Evolutionary conservation across 2,888 invertebrate species (phyloP).

Genomic region (Hyposoter didymator): DNA sequence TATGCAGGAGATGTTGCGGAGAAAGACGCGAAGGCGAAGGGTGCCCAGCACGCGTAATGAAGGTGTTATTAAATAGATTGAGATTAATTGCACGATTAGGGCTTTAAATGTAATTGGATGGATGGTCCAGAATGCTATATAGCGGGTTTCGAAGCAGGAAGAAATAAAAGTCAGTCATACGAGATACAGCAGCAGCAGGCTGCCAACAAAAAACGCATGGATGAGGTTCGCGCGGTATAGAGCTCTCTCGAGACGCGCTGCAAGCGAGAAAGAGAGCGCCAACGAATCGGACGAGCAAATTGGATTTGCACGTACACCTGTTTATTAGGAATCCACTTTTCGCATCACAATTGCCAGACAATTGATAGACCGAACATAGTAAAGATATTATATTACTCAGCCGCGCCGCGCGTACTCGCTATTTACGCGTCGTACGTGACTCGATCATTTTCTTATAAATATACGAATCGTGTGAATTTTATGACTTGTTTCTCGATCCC

Average conservation of each 20-base stretch:
- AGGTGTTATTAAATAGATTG: conserved; percentile 83
- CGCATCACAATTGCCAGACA: conserved; percentile 58
- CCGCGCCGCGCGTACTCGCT: not conserved
- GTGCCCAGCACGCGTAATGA: conserved; percentile 75
- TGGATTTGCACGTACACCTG: conserved; percentile 70
- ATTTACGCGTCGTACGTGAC: conserved; percentile 17
- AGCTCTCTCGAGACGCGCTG: not conserved
- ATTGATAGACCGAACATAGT: conserved; percentile 51
- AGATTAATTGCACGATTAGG: conserved; percentile 83
- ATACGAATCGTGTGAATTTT: conserved; percentile 22
- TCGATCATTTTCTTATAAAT: conserved; percentile 21
- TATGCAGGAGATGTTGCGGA: no score
- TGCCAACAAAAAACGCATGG: conserved; percentile 10
- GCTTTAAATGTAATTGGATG: conserved; percentile 82
- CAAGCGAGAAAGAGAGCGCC: conserved; percentile 22
- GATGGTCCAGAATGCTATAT: conserved; percentile 72
- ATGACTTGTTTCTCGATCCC: not conserved
- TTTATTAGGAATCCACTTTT: conserved; percentile 69
- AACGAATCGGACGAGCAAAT: conserved; percentile 55
- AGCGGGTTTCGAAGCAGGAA: conserved; percentile 53
- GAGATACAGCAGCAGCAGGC: not conserved
- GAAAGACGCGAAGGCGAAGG: conserved; percentile 32
- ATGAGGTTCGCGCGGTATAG: conserved; percentile 2
- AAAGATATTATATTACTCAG: not conserved
- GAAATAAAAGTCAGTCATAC: conserved; percentile 5